phyloP scores from a whole-genome alignment of 53 echinoderm and acorn worm species.

The Glandiceps talaboti region DNA sequence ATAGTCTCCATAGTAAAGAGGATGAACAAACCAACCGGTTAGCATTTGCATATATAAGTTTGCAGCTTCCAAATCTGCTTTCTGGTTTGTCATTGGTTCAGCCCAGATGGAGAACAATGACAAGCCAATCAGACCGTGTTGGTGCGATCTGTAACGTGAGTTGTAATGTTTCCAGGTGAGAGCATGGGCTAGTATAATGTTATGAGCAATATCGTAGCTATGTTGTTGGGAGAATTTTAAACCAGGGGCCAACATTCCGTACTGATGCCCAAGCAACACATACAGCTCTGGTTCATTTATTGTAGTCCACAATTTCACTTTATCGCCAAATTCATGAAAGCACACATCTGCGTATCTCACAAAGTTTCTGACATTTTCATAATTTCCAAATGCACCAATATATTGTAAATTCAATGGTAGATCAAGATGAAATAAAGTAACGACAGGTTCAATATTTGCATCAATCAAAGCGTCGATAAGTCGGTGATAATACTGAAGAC shows the following conservation, averaged over 20 bases:
- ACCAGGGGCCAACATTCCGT: conserved; percentile 71
- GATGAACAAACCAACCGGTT: conserved; percentile 62
- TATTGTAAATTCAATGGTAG: conserved; percentile 49
- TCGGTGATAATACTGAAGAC: conserved; percentile 51
- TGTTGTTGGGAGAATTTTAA: conserved; percentile 47
- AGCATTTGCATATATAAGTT: conserved; percentile 84
- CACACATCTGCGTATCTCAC: conserved; percentile 73
- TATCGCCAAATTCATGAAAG: conserved; percentile 32
- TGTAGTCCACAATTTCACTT: conserved; percentile 66
- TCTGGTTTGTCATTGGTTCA: conserved; percentile 35
- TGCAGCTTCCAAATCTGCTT: conserved; percentile 46
- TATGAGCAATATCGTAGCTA: conserved; percentile 71
- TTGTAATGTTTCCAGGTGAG: conserved; percentile 61
- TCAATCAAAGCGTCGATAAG: conserved; percentile 49
- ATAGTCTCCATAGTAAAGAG: conserved; percentile 45
- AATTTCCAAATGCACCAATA: conserved; percentile 67
- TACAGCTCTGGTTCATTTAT: conserved; percentile 92
- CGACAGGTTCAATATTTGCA: conserved; percentile 65
- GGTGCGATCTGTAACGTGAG: conserved; percentile 36
- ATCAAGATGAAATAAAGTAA: conserved; percentile 84
- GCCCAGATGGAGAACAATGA: conserved; percentile 71
- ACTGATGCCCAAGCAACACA: conserved; percentile 71
- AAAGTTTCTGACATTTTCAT: conserved; percentile 38
- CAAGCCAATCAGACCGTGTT: conserved; percentile 55
- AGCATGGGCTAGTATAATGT: conserved; percentile 76